Evolutionary conservation across 2,797 vertebrate species (phyloP).

Genomic region (Gymnothorax reevesii): DNA sequence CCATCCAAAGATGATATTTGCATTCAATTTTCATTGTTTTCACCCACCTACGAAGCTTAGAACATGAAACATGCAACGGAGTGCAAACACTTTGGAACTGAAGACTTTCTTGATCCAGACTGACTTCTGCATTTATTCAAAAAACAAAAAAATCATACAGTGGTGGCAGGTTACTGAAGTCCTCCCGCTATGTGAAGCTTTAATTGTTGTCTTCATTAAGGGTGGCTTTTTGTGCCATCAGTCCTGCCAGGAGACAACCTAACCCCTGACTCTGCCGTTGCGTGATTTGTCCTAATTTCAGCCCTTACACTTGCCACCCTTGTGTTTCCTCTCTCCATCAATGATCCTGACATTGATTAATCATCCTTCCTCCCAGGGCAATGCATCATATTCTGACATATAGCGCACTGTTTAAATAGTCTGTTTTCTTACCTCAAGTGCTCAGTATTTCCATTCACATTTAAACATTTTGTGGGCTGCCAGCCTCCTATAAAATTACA

Average conservation of each 20-base stretch:
- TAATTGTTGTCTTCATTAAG: neutral
- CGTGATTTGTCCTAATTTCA: constrained; percentile 33
- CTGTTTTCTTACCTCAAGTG: constrained; percentile 46
- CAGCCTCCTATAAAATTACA: constrained; percentile 48
- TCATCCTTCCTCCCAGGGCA: constrained; percentile 44
- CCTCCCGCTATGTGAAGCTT: neutral
- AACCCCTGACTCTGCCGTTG: constrained; percentile 18
- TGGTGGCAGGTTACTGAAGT: neutral
- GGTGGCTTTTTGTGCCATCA: constrained; percentile 22
- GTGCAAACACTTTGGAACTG: constrained; percentile 30
- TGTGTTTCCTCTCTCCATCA: constrained; percentile 37
- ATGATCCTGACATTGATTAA: constrained; percentile 55
- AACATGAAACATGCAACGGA: constrained; percentile 53
- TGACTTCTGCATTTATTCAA: constrained; percentile 5
- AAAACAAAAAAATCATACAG: neutral
- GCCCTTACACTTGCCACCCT: constrained; percentile 26
- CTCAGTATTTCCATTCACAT: constrained; percentile 54
- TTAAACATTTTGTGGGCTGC: constrained; percentile 52
- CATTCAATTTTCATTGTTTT: constrained; percentile 70
- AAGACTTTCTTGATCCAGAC: neutral
- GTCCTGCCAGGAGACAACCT: constrained; percentile 19
- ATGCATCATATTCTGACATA: constrained; percentile 49
- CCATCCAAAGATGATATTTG: constrained; percentile 70
- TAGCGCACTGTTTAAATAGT: neutral
- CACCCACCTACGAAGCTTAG: constrained; percentile 64